Percentiles rank a stretch among this genome's conserved stretches.
Conservation (phyloP, 2,113 vertebrate species). For the Plotosus lineatus region DNA sequence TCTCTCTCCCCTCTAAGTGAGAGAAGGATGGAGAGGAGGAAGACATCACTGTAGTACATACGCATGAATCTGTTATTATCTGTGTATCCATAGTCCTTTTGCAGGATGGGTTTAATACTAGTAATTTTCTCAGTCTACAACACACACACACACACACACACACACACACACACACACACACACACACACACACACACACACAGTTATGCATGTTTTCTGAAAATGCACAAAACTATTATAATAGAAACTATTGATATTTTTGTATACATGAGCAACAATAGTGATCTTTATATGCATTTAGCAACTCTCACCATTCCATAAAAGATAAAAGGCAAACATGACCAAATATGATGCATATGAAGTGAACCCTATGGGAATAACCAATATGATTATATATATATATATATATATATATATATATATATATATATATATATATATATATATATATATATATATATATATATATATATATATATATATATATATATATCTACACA, state of each 20-base stretch:
- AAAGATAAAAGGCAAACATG: not conserved
- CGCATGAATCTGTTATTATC: not conserved
- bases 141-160: not conserved
- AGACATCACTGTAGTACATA: not conserved
- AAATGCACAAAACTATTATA: no score
- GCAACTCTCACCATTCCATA: not conserved
- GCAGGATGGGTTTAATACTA: not conserved
- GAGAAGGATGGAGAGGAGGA: not conserved
- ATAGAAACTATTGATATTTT: no score
- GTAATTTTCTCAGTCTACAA: not conserved
- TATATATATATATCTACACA: no score
- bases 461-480: no score
- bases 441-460: no score
- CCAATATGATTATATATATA: no score
- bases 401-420: no score
- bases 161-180: not conserved
- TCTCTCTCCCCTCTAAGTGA: not conserved
- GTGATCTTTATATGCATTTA: not conserved
- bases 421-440: no score
- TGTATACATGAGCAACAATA: no score
- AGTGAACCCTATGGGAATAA: no score
- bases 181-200: not conserved
- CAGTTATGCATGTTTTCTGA: no score
- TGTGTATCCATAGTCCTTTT: not conserved
- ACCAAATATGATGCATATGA: not conserved